These are phyloP conservation scores for Xylocampa areola DNA, from an alignment of 2,888 invertebrate species.

Conservation along the genomic window DNA sequence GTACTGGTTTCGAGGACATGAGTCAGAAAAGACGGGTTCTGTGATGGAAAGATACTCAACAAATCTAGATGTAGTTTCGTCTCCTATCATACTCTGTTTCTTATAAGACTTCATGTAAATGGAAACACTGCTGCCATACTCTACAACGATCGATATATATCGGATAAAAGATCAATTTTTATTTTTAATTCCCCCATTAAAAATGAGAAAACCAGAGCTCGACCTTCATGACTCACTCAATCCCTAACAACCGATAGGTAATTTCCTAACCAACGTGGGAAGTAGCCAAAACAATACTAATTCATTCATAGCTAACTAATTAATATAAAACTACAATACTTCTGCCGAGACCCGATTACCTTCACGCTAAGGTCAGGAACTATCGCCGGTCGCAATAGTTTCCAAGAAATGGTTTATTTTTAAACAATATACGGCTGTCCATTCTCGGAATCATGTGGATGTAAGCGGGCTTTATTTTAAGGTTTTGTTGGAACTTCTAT, in stretches of 20 bases:
- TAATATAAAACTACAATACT: constrained; percentile 16
- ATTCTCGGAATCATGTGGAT: constrained; percentile 8
- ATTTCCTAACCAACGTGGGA: constrained; percentile 4
- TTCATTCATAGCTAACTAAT: constrained; percentile 10
- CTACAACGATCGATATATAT: no score
- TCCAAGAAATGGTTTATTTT: constrained; percentile 35
- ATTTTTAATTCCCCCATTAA: neutral
- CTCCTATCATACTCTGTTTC: no score
- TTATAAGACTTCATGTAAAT: no score
- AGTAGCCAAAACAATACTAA: constrained; percentile 1
- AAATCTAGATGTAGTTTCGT: no score
- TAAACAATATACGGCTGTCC: constrained; percentile 5
- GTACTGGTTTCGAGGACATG: no score
- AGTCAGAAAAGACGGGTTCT: no score
- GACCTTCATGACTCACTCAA: neutral
- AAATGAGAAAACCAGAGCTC: neutral
- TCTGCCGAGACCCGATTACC: constrained; percentile 24
- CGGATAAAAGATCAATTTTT: no score
- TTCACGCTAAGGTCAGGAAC: constrained; percentile 33
- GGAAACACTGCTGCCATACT: no score
- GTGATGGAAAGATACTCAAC: no score
- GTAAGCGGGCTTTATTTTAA: neutral
- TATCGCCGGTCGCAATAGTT: constrained; percentile 29
- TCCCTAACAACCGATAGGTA: neutral
- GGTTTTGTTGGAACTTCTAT: neutral